These are phyloP conservation scores for Caenorhabditis remanei DNA, from an alignment of 1,140 invertebrate species.

Conservation along the genomic window DNA sequence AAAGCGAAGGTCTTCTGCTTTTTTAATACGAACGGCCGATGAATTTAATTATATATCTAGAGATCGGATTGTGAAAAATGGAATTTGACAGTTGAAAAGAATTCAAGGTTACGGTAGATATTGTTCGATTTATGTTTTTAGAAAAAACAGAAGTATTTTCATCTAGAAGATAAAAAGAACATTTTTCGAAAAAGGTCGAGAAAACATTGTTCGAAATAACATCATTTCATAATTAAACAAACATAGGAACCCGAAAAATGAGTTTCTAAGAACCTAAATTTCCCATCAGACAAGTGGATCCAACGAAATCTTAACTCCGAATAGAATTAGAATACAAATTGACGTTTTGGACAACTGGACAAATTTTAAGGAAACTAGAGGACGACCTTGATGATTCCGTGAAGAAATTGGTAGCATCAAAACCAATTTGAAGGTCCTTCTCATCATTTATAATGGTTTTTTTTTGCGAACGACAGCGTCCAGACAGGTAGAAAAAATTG, in stretches of 20 bases:
- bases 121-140: background rate
- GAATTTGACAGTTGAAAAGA: background rate
- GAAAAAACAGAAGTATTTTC: too few relatives aligned
- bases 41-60: conserved; percentile 51
- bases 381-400: conserved; percentile 25
- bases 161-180: too few relatives aligned
- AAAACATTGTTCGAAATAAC: too few relatives aligned
- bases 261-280: too few relatives aligned
- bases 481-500: background rate
- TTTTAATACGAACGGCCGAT: conserved; percentile 43
- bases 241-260: too few relatives aligned
- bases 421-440: conserved; percentile 56
- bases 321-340: background rate
- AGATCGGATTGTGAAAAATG: background rate
- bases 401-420: conserved; percentile 42
- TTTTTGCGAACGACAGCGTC: background rate
- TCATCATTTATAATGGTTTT: conserved; percentile 53
- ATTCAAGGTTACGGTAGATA: background rate
- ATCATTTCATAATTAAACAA: too few relatives aligned
- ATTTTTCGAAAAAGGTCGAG: too few relatives aligned
- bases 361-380: conserved; percentile 20
- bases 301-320: too few relatives aligned
- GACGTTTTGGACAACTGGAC: conserved; percentile 1
- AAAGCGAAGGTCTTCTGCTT: conserved; percentile 13
- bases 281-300: too few relatives aligned